phyloP scores from a whole-genome alignment of 2,113 vertebrate species.

The Hepsetus odoe region DNA sequence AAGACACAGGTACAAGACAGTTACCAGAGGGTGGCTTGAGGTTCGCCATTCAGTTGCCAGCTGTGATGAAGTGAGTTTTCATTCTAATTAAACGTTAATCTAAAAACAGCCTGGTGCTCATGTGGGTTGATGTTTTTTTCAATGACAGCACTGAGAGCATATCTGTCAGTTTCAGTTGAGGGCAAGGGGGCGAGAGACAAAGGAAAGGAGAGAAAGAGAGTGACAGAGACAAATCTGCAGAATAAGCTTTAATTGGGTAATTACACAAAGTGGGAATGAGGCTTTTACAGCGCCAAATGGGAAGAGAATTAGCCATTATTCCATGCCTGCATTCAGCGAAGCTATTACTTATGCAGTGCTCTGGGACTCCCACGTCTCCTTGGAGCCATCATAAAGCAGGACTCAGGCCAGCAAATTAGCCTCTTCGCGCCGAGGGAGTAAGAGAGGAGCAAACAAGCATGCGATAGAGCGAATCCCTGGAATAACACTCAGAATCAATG shows the following conservation, averaged over 20 bases:
- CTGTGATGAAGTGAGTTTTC: slow-evolving; percentile 19
- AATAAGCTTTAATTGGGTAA: slow-evolving; percentile 71
- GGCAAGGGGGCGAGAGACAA: slow-evolving; percentile 34
- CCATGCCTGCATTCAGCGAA: slow-evolving; percentile 64
- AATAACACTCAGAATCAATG: slow-evolving; percentile 10
- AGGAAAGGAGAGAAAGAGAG: slow-evolving; percentile 35
- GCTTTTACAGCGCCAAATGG: slow-evolving; percentile 66
- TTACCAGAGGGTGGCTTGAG: neutral
- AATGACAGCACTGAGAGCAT: slow-evolving; percentile 22
- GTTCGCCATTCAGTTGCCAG: neutral
- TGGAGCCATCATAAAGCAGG: neutral
- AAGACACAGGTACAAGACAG: neutral
- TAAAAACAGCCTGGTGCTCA: slow-evolving; percentile 7
- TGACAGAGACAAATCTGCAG: slow-evolving; percentile 62
- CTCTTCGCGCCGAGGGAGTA: slow-evolving; percentile 59
- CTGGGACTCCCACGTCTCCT: slow-evolving; percentile 27
- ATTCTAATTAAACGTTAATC: slow-evolving; percentile 34
- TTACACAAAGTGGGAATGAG: slow-evolving; percentile 65
- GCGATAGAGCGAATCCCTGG: slow-evolving; percentile 2
- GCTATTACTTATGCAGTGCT: slow-evolving; percentile 64
- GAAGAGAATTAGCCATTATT: slow-evolving; percentile 68
- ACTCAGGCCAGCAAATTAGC: slow-evolving; percentile 64
- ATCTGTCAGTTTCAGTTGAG: slow-evolving; percentile 32
- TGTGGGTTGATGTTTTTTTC: slow-evolving; percentile 7
- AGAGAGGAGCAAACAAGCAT: slow-evolving; percentile 32